Conservation (phyloP, 2,113 vertebrate species). For the Ailurus styani region DNA sequence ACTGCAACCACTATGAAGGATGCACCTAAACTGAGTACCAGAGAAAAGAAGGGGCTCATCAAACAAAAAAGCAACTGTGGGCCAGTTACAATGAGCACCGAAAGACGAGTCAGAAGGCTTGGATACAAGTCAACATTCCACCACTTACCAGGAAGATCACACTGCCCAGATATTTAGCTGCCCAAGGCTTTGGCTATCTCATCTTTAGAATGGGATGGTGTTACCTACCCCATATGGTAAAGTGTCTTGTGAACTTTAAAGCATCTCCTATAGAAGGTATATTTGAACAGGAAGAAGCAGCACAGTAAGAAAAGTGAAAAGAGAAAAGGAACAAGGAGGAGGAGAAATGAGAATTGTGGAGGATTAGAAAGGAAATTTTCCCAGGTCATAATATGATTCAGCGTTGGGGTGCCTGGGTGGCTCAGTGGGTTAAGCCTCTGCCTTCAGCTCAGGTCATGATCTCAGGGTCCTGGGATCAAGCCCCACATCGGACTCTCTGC, state of each 20-base stretch:
- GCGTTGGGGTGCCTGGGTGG: too few relatives aligned
- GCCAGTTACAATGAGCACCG: neutral
- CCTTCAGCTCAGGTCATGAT: too few relatives aligned
- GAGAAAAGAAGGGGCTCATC: neutral
- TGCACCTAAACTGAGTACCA: neutral
- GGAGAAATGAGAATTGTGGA: neutral
- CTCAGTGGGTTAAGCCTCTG: too few relatives aligned
- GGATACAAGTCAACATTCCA: neutral
- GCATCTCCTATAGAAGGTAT: neutral
- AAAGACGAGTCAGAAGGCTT: neutral
- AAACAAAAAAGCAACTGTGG: neutral
- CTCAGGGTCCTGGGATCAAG: too few relatives aligned
- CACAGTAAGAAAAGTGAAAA: neutral
- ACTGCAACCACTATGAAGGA: neutral
- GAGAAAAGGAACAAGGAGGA: neutral
- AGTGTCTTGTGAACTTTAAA: neutral
- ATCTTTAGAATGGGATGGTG: neutral
- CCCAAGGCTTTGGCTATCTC: neutral
- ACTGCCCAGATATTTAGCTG: neutral
- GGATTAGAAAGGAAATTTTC: neutral
- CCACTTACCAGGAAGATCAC: neutral
- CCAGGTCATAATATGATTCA: neutral
- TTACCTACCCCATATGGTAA: neutral
- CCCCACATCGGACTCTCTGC: too few relatives aligned
- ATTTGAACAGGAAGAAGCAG: neutral